Evolutionary conservation across 2,797 vertebrate genomes (phyloP).

Genomic region (Alosa sapidissima): DNA sequence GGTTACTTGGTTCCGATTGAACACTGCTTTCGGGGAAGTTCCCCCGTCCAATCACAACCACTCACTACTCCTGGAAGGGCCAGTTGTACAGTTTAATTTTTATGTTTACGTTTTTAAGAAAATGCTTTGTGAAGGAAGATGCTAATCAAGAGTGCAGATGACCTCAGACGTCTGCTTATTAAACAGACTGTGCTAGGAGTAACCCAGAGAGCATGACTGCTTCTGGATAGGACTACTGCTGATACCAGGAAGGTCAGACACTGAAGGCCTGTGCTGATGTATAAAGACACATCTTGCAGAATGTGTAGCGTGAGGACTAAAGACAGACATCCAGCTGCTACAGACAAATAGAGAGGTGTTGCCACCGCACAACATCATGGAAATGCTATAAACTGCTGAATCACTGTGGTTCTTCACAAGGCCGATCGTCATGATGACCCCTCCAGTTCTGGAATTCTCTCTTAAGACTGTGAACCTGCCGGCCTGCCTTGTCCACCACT

Average conservation of each 20-base stretch:
- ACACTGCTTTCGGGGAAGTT: not conserved
- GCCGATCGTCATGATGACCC: not conserved
- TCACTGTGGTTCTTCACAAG: slow-evolving; percentile 8
- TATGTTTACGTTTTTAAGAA: slow-evolving; percentile 24
- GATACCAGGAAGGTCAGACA: not conserved
- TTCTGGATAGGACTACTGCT: not conserved
- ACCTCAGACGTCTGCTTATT: not conserved
- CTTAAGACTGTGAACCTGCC: slow-evolving; percentile 25
- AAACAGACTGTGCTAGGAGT: not conserved
- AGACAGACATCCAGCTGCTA: not conserved
- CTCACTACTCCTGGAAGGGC: slow-evolving; percentile 14
- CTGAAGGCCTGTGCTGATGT: not conserved
- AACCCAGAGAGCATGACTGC: not conserved
- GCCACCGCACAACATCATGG: not conserved
- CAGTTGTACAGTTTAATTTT: slow-evolving; percentile 29
- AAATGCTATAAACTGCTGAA: not conserved
- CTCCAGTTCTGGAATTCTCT: slow-evolving; percentile 10
- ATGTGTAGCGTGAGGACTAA: slow-evolving; percentile 2
- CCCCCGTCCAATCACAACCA: not conserved
- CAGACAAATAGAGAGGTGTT: not conserved
- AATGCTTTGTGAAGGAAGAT: slow-evolving; percentile 14
- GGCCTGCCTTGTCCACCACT: slow-evolving; percentile 49
- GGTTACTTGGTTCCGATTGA: not conserved
- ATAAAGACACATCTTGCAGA: not conserved
- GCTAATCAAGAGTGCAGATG: not conserved